These are phyloP conservation scores for Anarsia innoxiella DNA, from an alignment of 2,888 invertebrate species.

Conservation along the genomic window DNA sequence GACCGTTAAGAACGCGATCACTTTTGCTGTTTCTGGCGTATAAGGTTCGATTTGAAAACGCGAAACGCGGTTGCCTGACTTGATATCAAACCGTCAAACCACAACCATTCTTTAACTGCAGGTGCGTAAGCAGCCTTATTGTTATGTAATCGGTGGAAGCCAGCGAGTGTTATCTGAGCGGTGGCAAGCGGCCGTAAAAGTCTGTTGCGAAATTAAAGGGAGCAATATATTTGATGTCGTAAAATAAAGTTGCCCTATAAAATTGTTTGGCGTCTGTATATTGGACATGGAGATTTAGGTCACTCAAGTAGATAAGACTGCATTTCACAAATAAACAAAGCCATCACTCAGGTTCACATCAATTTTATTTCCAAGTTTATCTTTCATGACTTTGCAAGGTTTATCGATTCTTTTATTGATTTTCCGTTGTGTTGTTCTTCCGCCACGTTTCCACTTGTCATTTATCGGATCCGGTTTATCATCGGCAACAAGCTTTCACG, in stretches of 20 bases:
- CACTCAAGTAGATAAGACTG: no score
- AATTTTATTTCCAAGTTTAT: no score
- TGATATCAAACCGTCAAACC: not conserved
- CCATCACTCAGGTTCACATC: no score
- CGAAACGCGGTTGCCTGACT: not conserved
- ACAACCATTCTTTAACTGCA: not conserved
- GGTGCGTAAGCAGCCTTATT: not conserved
- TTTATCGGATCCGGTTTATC: no score
- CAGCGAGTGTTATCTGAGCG: conserved; percentile 7
- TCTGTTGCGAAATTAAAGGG: conserved; percentile 7
- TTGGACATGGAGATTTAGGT: not conserved
- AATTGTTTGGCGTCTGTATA: conserved; percentile 6
- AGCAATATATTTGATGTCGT: conserved; percentile 9
- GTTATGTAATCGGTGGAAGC: conserved; percentile 6
- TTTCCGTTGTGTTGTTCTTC: no score
- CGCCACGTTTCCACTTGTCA: no score
- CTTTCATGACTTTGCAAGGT: no score
- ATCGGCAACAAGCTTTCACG: no score
- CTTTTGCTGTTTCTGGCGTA: no score
- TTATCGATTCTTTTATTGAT: no score
- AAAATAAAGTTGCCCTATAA: conserved; percentile 11
- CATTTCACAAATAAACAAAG: no score
- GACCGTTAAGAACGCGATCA: no score
- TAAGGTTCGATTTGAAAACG: not conserved
- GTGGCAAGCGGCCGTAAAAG: conserved; percentile 8